These are phyloP conservation scores for Thera britannica DNA, from an alignment of 2,888 invertebrate species.

Conservation along the genomic window DNA sequence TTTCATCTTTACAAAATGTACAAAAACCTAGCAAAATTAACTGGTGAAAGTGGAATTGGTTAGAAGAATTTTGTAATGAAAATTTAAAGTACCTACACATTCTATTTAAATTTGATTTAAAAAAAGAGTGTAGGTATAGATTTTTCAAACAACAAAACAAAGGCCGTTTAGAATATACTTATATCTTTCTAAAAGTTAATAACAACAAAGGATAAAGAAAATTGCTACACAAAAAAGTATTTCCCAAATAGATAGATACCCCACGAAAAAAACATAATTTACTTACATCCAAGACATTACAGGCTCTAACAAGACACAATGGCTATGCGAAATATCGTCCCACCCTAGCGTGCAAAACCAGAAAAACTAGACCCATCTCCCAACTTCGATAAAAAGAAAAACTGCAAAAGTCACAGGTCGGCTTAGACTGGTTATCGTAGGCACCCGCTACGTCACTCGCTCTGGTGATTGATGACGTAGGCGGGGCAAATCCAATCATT, in stretches of 20 bases:
- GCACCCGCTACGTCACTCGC: constrained; percentile 73
- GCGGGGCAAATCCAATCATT: constrained; percentile 84
- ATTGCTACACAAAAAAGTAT: constrained; percentile 41
- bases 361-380: constrained; percentile 47
- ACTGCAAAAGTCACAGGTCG: constrained; percentile 55
- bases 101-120: too few relatives aligned
- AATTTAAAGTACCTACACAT: neutral
- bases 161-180: neutral
- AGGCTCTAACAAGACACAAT: constrained; percentile 81
- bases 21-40: neutral
- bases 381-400: constrained; percentile 34
- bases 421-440: constrained; percentile 51
- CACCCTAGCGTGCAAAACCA: constrained; percentile 64
- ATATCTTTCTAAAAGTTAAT: neutral
- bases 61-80: neutral
- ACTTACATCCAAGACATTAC: constrained; percentile 82
- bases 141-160: too few relatives aligned
- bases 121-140: too few relatives aligned
- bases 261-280: constrained; percentile 78
- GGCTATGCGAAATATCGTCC: constrained; percentile 68
- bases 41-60: too few relatives aligned
- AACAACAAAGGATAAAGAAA: constrained; percentile 32
- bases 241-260: constrained; percentile 44
- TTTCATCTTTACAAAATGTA: constrained; percentile 44
- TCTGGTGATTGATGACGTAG: constrained; percentile 82